Evolutionary conservation across 2,113 vertebrate genomes (phyloP), one percentile per base, ranked within the genome.

Genomic region (Dunckerocampus dactyliophorus): DNA sequence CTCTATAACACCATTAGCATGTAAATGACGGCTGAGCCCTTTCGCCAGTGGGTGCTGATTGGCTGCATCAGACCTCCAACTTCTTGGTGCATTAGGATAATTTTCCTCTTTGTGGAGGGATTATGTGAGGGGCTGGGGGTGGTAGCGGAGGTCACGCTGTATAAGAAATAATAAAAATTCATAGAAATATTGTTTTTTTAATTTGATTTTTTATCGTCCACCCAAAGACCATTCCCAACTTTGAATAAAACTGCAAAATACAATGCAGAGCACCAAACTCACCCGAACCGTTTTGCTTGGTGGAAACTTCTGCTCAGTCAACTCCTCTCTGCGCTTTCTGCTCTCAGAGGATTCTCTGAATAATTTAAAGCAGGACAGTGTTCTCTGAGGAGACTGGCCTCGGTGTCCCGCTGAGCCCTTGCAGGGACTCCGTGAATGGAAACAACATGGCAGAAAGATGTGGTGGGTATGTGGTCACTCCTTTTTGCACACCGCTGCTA

Each of bases 361-460:
- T 87, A 82, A 88, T 87, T 88, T 65, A 87, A 74, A 63, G 55
- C n/a, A 68, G 58, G 79, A 75, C 75, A 76, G 77, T 68, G 63
- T 74, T 78, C 72, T 71, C 70, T 45, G 65, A 82, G 77, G 75
- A 74, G 80, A 74, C 7, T 8, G 31, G 31, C 31, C 31, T 34
- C 31, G 5, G 31, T 8, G 53, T 84, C 75, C 65, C 76, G 7
- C 55, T 46, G 70, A 81, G 84, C 57, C 57, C n/a, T 55, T 72
- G 80, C 69, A 66, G 47, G 71, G 56, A 61, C 79, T 67, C 19
- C 6, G 57, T 63, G 62, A 71, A 66, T 53, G 37, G 69, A 82
- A 78, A 85, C 80, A 82, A 78, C 72, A 65, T 10, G 46, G 55
- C 71, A 71, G 57, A 61, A 50, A 65, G 62, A 76, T 57, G 45